Evolutionary conservation across 2,113 vertebrate species (phyloP).

Genomic region (Passer domesticus): DNA sequence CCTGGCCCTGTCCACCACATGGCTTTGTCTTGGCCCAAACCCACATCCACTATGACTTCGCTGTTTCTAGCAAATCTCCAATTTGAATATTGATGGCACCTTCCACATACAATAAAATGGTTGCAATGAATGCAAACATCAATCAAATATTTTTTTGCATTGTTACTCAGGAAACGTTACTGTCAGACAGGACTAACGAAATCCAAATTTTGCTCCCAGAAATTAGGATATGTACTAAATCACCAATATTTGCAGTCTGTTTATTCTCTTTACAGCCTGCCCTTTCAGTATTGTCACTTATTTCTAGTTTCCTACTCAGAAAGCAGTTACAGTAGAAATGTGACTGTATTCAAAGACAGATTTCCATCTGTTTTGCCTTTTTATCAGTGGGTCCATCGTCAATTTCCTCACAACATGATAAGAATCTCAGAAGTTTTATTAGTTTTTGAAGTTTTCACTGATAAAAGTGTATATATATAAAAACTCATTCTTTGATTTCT

Average conservation of each 20-base stretch:
- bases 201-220: not conserved
- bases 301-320: not conserved
- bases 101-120: not conserved
- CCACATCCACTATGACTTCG: not conserved
- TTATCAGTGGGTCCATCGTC: not conserved
- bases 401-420: not conserved
- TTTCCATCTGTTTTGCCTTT: not conserved
- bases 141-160: not conserved
- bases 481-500: not conserved
- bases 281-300: not conserved
- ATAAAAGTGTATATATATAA: not conserved
- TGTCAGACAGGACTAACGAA: not conserved
- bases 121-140: not conserved
- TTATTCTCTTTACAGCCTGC: not conserved
- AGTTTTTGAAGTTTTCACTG: not conserved
- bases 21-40: not conserved
- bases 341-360: not conserved
- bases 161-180: not conserved
- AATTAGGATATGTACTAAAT: not conserved
- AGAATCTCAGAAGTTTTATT: not conserved
- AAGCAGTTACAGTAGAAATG: not conserved
- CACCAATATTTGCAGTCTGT: not conserved
- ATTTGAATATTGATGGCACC: not conserved
- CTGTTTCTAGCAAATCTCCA: not conserved
- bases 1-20: not conserved